Base-by-base conservation (phyloP, 2,113 vertebrate species). In the Irena cyanogastra region DNA sequence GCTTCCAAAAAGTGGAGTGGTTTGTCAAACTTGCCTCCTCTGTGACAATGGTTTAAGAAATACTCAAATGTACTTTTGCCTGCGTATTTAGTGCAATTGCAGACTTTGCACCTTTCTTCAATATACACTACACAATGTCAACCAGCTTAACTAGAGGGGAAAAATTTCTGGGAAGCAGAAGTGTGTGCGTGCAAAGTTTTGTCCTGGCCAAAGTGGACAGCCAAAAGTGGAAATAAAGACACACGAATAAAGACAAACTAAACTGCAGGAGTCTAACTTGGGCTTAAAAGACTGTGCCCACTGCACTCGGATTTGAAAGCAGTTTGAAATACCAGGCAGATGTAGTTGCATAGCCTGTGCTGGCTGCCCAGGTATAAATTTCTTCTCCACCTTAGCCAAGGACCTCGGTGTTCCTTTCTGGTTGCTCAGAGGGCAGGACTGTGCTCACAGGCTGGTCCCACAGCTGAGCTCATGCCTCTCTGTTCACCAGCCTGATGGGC, bases 401-500 rank as follows among this genome's bases (percentile, higher is more conserved):
- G 52, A 60, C 6, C 35, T 47, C 0, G 0, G 12, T 26, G 37
- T 6, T 56, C 16, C 3, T 8, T 60, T 44, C 37, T 37, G 45
- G 45, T 18, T 41, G 20, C 61, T 53, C 31, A 33, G 63, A 64
- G 33, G 64, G 35, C 66, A 57, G 47, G 57, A 16, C 63, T 20
- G 47, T 50, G n/a, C 30, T 33, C 45, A 31, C 39, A 83, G 71
- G 50, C 37, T 68, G 56, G 22, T 10, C n/a, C 39, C 22, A 37
- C 2, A 11, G 70, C 44, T 22, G 17, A 49, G 17, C 20, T 83
- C 33, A 13, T 8, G 42, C 17, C 45, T 41, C 18, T 21, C 56
- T 13, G 17, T 22, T 41, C 39, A 28, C 17, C 22, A 28, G 22
- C n/a, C n/a, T 13, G 12, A 45, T 4, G 5, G 27, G 13, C 16